These are phyloP conservation scores for Gymnoscelis rufifasciata DNA, from an alignment of 2,888 invertebrate species.

Conservation along the genomic window DNA sequence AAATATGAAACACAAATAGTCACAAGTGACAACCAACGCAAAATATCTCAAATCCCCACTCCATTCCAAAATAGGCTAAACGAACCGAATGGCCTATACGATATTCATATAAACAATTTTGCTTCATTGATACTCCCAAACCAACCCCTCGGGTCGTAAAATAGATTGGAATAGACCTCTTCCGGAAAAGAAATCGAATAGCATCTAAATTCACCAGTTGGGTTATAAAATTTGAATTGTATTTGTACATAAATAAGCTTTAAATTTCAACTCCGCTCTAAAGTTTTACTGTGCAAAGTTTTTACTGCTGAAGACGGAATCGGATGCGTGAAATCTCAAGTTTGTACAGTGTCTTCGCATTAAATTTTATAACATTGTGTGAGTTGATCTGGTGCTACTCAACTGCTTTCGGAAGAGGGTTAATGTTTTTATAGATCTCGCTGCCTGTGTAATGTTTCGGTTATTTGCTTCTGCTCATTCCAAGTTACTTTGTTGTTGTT, in stretches of 20 bases:
- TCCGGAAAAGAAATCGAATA: conserved; percentile 41
- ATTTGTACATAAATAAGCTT: conserved; percentile 41
- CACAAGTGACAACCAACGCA: conserved; percentile 3
- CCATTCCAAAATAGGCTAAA: conserved; percentile 19
- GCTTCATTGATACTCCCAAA: conserved; percentile 41
- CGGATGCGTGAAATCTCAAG: conserved; percentile 15
- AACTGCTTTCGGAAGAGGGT: not conserved
- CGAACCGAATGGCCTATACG: conserved; percentile 23
- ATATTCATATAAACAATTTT: conserved; percentile 38
- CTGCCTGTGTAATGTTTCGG: not conserved
- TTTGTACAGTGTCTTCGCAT: conserved; percentile 5
- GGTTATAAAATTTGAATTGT: conserved; percentile 47
- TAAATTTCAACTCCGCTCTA: conserved; percentile 30
- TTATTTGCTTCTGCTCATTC: no score
- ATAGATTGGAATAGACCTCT: conserved; percentile 40
- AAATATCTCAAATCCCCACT: not conserved
- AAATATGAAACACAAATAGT: not conserved
- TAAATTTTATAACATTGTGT: conserved; percentile 13
- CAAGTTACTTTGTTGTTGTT: no score
- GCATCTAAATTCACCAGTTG: conserved; percentile 27
- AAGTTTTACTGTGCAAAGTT: conserved; percentile 29
- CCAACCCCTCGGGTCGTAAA: conserved; percentile 40
- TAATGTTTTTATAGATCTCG: conserved; percentile 1
- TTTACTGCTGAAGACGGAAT: conserved; percentile 16
- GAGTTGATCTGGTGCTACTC: conserved; percentile 2